Evolutionary conservation across 1,140 invertebrate genomes (phyloP).

Genomic region (Hylaeus volcanicus): DNA sequence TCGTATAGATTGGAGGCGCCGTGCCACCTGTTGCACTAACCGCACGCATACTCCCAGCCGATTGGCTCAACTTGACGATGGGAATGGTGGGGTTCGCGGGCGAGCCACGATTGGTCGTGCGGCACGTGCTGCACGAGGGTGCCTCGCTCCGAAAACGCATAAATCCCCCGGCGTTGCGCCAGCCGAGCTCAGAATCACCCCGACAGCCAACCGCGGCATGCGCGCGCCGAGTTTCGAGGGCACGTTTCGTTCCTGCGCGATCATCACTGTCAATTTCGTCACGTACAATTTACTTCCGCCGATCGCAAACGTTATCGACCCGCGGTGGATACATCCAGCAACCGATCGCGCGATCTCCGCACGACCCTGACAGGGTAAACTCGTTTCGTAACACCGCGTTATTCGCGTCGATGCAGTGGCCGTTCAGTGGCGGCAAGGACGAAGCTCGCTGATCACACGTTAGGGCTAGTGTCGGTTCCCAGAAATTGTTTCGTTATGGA

Average conservation of each 20-base stretch:
- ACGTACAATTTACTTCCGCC: too few relatives aligned
- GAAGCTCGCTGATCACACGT: neutral
- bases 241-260: neutral
- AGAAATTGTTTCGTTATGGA: slow-evolving; percentile 63
- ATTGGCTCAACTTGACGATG: slow-evolving; percentile 22
- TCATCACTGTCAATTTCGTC: too few relatives aligned
- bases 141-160: slow-evolving; percentile 75
- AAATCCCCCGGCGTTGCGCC: slow-evolving; percentile 70
- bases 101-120: slow-evolving; percentile 68
- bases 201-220: slow-evolving; percentile 57
- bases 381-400: neutral
- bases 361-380: neutral
- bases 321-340: too few relatives aligned
- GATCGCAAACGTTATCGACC: too few relatives aligned
- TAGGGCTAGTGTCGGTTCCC: neutral
- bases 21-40: slow-evolving; percentile 77
- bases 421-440: slow-evolving; percentile 37
- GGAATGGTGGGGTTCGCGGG: slow-evolving; percentile 55
- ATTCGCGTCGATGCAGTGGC: slow-evolving; percentile 37
- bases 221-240: slow-evolving; percentile 5
- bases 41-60: slow-evolving; percentile 48
- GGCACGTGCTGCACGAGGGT: slow-evolving; percentile 78
- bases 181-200: slow-evolving; percentile 72
- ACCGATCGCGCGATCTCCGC: too few relatives aligned
- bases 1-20: slow-evolving; percentile 65